A percentile compares a stretch with the other conserved stretches of the same genome.
phyloP scores from a whole-genome alignment of 64 coral and sea anemone species.

The Astreopora myriophthalma region DNA sequence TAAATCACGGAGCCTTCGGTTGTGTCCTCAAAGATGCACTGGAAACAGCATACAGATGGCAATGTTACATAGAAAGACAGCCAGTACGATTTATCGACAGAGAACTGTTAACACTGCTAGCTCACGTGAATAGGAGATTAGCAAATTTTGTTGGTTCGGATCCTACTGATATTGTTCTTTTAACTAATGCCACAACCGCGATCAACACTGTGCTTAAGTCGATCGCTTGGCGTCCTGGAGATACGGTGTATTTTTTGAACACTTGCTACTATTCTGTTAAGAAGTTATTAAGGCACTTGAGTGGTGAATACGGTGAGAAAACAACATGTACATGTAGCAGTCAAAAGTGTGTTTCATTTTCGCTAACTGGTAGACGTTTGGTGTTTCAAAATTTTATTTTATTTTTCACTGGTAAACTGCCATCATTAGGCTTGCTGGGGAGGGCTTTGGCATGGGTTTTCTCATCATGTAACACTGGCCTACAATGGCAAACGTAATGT shows the following conservation, averaged over 20 bases:
- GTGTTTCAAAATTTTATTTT: no score
- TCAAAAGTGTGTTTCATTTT: not conserved
- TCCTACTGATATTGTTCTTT: slow-evolving; percentile 40
- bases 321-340: not conserved
- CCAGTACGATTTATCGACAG: slow-evolving; percentile 58
- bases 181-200: slow-evolving; percentile 52
- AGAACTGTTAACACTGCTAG: slow-evolving; percentile 46
- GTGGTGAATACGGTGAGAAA: slow-evolving; percentile 41
- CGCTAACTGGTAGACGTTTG: not conserved
- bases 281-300: slow-evolving; percentile 57
- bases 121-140: slow-evolving; percentile 39
- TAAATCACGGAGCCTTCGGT: slow-evolving; percentile 73
- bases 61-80: slow-evolving; percentile 52
- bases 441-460: no score
- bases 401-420: no score
- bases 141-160: slow-evolving; percentile 61
- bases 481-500: no score
- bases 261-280: slow-evolving; percentile 71
- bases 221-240: slow-evolving; percentile 30
- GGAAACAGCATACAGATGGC: slow-evolving; percentile 42
- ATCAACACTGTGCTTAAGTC: slow-evolving; percentile 62
- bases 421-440: no score
- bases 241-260: slow-evolving; percentile 65
- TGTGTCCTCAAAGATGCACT: slow-evolving; percentile 42
- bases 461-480: no score